Conservation (phyloP, 2,797 vertebrate genomes). For the Thunnus albacares region DNA sequence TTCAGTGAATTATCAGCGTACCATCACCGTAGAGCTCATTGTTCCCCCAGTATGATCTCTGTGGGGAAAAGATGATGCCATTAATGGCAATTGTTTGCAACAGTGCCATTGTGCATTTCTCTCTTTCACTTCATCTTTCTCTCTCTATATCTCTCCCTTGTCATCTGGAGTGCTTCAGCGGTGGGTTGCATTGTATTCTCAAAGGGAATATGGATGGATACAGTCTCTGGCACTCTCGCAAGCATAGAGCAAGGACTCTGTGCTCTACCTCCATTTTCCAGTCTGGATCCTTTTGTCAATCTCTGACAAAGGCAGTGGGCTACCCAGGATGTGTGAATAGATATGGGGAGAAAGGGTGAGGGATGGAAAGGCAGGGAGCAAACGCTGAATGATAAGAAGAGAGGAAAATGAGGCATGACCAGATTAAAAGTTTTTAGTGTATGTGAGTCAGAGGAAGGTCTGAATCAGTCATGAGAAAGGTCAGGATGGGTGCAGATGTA, state of each 20-base stretch:
- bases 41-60: slow-evolving; percentile 63
- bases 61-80: slow-evolving; percentile 78
- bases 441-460: not conserved
- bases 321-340: slow-evolving; percentile 49
- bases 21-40: slow-evolving; percentile 53
- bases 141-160: slow-evolving; percentile 38
- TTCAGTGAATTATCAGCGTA: slow-evolving; percentile 49
- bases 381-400: slow-evolving; percentile 16
- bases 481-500: slow-evolving; percentile 27
- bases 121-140: slow-evolving; percentile 42
- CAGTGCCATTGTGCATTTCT: slow-evolving; percentile 62
- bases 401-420: slow-evolving; percentile 26
- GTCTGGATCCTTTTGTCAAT: slow-evolving; percentile 70
- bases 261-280: slow-evolving; percentile 59
- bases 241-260: slow-evolving; percentile 46
- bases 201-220: slow-evolving; percentile 58
- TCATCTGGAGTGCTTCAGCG: slow-evolving; percentile 45
- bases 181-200: slow-evolving; percentile 56
- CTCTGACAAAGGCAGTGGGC: slow-evolving; percentile 43
- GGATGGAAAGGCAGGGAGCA: slow-evolving; percentile 18
- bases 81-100: slow-evolving; percentile 80
- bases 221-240: slow-evolving; percentile 38
- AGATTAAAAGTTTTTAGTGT: not conserved
- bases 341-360: slow-evolving; percentile 36
- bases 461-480: slow-evolving; percentile 22